Evolutionary conservation across 2,797 vertebrate genomes (phyloP), one percentile per base, ranked within the genome.

Genomic region (Morelia viridis): DNA sequence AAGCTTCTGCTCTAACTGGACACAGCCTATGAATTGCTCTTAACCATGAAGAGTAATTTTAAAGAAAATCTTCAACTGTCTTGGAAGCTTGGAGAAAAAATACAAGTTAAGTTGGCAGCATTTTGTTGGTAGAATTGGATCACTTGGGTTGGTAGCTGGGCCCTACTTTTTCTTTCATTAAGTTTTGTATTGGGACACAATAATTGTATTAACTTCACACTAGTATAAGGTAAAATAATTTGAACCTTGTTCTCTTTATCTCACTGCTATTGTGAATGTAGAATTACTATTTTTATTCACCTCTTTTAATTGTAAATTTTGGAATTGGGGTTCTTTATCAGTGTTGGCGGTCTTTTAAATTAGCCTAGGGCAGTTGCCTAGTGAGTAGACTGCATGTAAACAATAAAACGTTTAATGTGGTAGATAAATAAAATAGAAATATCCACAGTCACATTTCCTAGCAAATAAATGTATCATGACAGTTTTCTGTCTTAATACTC

Each of bases 121-220:
- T 80, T 88, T 88, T 57, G 61, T 2, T 62, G 24, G 57, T 62
- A 83, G 91, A 83, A 80, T 83, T 88, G 86, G 28, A 88, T 91
- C 56, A 88, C 28, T 62, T 5, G 8, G 4, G n/a, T 58, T 61
- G 85, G 76, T 91, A 80, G 86, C 10, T n/a, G 24, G 57, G 3
- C 31, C 41, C 65, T 71, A 28, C 22, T 83, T 80, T 24, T 91
- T 88, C 65, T 50, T 17, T 7, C 91, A 58, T 92, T 87, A 61
- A 22, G 46, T 62, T 1, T 93, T 95, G 89, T 60, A 92, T 89
- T 91, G 87, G 13, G 89, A 93, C 83, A 58, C 58, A 94, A 35
- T 80, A 91, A 92, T 93, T 95, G 68, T 5, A 57, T 88, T 90
- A 50, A 62, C n/a, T 62, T 94, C 80, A 53, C 86, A 94, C 85